phyloP scores from a whole-genome alignment of 2,113 vertebrate species.

The Numenius arquata region DNA sequence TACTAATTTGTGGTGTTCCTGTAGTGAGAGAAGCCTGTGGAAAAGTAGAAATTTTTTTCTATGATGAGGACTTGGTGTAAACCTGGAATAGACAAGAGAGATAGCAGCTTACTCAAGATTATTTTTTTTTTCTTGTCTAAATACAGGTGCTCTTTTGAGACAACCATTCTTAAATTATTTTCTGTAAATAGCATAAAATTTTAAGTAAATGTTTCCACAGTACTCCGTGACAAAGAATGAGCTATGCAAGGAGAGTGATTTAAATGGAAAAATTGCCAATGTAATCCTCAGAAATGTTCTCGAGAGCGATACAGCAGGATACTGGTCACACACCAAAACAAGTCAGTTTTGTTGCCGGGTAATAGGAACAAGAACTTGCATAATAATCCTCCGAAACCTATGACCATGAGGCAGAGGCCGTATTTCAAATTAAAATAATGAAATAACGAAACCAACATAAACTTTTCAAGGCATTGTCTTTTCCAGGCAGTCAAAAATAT shows the following conservation, averaged over 20 bases:
- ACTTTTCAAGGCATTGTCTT: background rate
- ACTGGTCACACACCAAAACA: background rate
- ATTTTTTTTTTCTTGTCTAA: background rate
- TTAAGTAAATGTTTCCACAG: background rate
- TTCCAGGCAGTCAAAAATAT: background rate
- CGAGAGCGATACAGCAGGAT: background rate
- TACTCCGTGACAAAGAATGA: background rate
- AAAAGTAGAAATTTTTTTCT: constrained; percentile 20
- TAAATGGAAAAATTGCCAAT: background rate
- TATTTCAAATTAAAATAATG: background rate
- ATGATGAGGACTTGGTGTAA: background rate
- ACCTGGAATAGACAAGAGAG: background rate
- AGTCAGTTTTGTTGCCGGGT: background rate
- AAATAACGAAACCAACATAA: background rate
- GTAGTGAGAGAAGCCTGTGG: background rate
- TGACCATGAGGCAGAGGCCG: background rate
- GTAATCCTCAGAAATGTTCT: background rate
- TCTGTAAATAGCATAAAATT: background rate
- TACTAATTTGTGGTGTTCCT: constrained; percentile 36
- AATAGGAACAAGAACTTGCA: background rate
- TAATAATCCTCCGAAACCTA: background rate
- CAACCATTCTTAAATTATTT: background rate
- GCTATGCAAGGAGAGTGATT: background rate
- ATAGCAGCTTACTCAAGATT: background rate
- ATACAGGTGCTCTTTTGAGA: background rate